Evolutionary conservation across 2,113 vertebrate genomes (phyloP).

Genomic region (Phycodurus eques): DNA sequence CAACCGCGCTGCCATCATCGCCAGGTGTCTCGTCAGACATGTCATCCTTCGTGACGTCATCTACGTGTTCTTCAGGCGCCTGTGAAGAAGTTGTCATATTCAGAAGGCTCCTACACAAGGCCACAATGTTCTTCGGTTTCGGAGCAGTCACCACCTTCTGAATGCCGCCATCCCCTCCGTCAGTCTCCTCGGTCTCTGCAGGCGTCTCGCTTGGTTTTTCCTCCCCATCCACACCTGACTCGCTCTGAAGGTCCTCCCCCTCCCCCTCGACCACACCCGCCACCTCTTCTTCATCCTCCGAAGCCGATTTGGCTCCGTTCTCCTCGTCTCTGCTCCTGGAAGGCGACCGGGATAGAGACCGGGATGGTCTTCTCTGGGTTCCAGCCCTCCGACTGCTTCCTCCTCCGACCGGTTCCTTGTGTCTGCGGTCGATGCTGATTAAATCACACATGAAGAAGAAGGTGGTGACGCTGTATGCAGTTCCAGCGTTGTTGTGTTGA

Average conservation of each 20-base stretch:
- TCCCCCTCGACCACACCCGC: slow-evolving; percentile 51
- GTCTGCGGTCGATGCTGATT: slow-evolving; percentile 59
- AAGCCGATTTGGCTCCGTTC: slow-evolving; percentile 12
- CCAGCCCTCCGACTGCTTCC: slow-evolving; percentile 19
- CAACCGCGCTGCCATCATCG: neutral
- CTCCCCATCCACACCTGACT: slow-evolving; percentile 33
- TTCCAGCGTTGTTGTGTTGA: too few relatives aligned
- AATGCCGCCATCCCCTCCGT: slow-evolving; percentile 5
- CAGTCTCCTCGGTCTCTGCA: slow-evolving; percentile 20
- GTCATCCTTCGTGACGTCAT: neutral
- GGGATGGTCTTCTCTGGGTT: neutral
- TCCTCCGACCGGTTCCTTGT: slow-evolving; percentile 6
- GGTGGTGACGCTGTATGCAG: too few relatives aligned
- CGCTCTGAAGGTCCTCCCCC: neutral
- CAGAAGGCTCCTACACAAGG: neutral
- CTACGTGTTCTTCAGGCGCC: slow-evolving; percentile 1
- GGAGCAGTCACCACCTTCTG: neutral
- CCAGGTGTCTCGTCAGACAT: neutral
- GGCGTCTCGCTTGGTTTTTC: slow-evolving; percentile 17
- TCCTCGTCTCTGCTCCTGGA: slow-evolving; percentile 47
- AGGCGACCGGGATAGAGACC: slow-evolving; percentile 22
- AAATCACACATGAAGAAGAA: slow-evolving; percentile 1
- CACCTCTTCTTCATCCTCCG: slow-evolving; percentile 27
- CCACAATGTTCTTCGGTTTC: neutral
- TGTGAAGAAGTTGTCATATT: neutral